phyloP scores from a whole-genome alignment of 1,140 invertebrate species.

The Drosophila subpulchrella region DNA sequence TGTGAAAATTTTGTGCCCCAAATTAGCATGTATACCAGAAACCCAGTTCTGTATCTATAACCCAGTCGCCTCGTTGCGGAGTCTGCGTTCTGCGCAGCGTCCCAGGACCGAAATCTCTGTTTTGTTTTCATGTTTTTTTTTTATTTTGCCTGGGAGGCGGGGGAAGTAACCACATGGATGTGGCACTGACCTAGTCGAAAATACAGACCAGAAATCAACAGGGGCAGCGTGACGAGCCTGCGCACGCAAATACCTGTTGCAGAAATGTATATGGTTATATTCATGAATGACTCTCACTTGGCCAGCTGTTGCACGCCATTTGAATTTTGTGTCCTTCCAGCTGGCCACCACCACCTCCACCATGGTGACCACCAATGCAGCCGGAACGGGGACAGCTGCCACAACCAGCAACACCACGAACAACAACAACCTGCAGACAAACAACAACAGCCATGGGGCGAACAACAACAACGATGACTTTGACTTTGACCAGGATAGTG shows the following conservation, averaged over 20 bases:
- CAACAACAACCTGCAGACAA: conserved; percentile 71
- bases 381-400: conserved; percentile 22
- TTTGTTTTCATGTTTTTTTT: background rate
- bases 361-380: conserved; percentile 76
- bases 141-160: background rate
- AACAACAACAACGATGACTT: conserved; percentile 84
- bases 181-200: conserved; percentile 77
- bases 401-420: conserved; percentile 55
- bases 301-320: conserved; percentile 59
- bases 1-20: conserved; percentile 73
- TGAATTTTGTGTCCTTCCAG: conserved; percentile 51
- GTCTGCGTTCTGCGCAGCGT: conserved; percentile 81
- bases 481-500: conserved; percentile 86
- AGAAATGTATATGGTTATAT: conserved; percentile 30
- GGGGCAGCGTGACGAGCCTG: conserved; percentile 43
- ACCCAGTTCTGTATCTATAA: conserved; percentile 82
- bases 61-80: conserved; percentile 67
- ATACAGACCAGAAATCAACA: conserved; percentile 18
- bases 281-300: conserved; percentile 54
- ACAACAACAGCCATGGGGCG: conserved; percentile 79
- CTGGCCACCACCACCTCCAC: conserved; percentile 71
- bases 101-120: conserved; percentile 47
- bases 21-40: conserved; percentile 81
- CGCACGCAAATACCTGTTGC: conserved; percentile 81
- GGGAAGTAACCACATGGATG: conserved; percentile 11